Conservation (phyloP, 1,140 invertebrate genomes). For the Anoplolepis gracilipes region DNA sequence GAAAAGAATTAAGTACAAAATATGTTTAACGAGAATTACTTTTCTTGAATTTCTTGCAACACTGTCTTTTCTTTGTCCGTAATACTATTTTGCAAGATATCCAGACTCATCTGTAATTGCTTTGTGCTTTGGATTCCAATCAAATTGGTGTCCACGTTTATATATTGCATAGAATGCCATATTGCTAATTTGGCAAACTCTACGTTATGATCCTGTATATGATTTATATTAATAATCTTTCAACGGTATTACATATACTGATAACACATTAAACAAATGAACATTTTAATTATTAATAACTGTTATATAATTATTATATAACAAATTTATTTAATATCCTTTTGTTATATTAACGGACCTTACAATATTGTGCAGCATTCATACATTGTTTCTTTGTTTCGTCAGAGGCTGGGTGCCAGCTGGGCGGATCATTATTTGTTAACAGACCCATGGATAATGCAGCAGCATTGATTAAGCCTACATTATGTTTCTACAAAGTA, state of each 20-base stretch:
- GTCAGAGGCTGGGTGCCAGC: conserved; percentile 93
- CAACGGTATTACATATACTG: not conserved
- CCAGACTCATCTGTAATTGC: conserved; percentile 88
- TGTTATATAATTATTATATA: not conserved
- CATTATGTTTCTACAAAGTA: conserved; percentile 87
- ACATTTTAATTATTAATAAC: conserved; percentile 18
- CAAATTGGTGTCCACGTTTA: conserved; percentile 88
- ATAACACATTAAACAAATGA: not conserved
- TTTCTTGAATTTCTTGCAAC: conserved; percentile 87
- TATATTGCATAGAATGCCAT: conserved; percentile 88
- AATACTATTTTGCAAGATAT: conserved; percentile 86
- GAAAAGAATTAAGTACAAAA: not conserved
- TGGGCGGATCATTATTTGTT: conserved; percentile 90
- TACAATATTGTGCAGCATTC: conserved; percentile 88
- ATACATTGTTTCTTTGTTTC: conserved; percentile 89
- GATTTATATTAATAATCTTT: conserved; percentile 24
- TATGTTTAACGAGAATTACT: conserved; percentile 85
- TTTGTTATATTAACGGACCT: conserved; percentile 85
- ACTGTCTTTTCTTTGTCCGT: conserved; percentile 87
- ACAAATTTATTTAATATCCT: conserved; percentile 3
- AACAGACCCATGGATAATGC: conserved; percentile 93
- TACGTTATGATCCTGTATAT: conserved; percentile 86
- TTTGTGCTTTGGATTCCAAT: conserved; percentile 89
- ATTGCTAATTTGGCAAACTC: conserved; percentile 91
- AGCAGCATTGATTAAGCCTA: conserved; percentile 94